Base-by-base conservation (phyloP, 64 coral and sea anemone species). In the Montipora foliosa region DNA sequence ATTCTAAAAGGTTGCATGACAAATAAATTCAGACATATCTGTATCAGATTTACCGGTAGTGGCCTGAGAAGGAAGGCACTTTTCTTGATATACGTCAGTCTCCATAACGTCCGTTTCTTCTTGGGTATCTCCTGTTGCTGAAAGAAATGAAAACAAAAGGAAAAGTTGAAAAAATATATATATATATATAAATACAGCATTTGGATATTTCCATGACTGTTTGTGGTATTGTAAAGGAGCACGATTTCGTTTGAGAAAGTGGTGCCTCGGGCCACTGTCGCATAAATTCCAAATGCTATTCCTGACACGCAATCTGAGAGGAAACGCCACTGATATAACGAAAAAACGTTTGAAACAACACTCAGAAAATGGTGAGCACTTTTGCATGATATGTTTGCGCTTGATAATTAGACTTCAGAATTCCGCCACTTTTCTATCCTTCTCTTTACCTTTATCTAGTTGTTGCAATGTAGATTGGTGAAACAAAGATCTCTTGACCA, bases 361-460 rank as follows among this genome's bases (percentile, higher is more conserved):
- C 66, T 15, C 19, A 68, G 66, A n/a, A 68, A 68, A 68, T 68
- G 66, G 66, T 68, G 66, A 68, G 14, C 66, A 68, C 66, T 68
- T 68, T 68, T n/a, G 66, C 66, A 68, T n/a, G 66, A 15, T 68
- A 17, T 68, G 14, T 16, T 16, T 5, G 19, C 19, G 66, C 19
- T 68, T 5, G 14, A 68, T n/a, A 68, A 55, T 55, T 55, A 55
- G 66, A 68, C 19, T 74, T 74, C 24, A 74, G 70, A 74, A 74
- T 37, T 74, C n/a, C 70, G 21, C 70, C 13, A 74, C 70, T 29
- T 21, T 74, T 64, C n/a, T 74, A 74, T 74, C 70, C 24, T 21
- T 74, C 22, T 74, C 70, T 74, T 76, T 76, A 76, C 74, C 74
- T 76, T 44, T 47, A 76, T 76, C 74, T 44, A 76, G 74, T 37